Conservation (phyloP, 2,113 vertebrate species). For the Hypanus sabinus region DNA sequence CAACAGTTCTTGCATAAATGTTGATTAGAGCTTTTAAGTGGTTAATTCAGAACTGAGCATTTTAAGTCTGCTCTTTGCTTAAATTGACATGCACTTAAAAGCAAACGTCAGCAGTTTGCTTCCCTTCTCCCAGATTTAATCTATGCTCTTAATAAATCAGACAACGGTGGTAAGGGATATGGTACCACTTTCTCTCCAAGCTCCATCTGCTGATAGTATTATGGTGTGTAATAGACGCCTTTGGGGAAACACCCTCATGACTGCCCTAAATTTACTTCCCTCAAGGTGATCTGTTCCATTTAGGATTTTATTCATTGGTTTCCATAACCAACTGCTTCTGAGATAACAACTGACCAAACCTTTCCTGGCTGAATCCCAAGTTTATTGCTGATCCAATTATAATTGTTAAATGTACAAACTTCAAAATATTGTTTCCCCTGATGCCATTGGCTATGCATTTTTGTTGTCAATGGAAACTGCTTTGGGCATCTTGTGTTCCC, state of each 20-base stretch:
- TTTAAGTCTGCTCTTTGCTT: background rate
- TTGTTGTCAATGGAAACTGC: too few species aligned
- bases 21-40: background rate
- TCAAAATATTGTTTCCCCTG: too few species aligned
- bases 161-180: background rate
- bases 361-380: too few species aligned
- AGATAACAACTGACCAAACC: too few species aligned
- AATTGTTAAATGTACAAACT: too few species aligned
- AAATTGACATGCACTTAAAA: background rate
- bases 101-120: background rate
- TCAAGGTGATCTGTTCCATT: background rate
- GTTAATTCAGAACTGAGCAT: background rate
- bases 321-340: background rate
- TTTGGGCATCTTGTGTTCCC: too few species aligned
- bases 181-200: background rate
- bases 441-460: too few species aligned
- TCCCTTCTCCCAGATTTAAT: background rate
- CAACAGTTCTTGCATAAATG: background rate
- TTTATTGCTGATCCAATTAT: too few species aligned
- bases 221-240: background rate
- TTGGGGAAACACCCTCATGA: background rate
- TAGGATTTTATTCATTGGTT: background rate
- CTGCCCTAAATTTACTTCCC: too few species aligned
- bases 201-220: background rate
- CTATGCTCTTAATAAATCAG: background rate